A percentile compares a stretch with the other conserved stretches of the same genome.
These are phyloP conservation scores for Menidia menidia DNA, from an alignment of 2,797 vertebrate species.

Conservation along the genomic window DNA sequence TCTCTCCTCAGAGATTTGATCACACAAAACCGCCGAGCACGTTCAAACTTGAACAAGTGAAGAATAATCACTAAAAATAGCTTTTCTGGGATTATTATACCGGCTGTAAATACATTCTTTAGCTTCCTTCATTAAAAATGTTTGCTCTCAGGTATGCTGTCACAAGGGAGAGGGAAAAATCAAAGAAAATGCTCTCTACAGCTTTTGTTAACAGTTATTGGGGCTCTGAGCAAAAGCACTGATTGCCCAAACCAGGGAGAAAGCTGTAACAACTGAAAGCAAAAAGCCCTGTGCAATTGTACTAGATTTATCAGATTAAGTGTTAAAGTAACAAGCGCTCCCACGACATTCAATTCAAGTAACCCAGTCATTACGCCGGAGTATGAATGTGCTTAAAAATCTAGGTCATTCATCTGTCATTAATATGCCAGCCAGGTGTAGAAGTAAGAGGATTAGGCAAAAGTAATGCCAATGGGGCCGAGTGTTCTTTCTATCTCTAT, in stretches of 20 bases:
- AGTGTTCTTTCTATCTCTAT: slow-evolving; percentile 9
- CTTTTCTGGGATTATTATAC: slow-evolving; percentile 6
- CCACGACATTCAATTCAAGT: slow-evolving; percentile 28
- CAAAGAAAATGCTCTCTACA: slow-evolving; percentile 12
- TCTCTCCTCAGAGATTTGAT: not conserved
- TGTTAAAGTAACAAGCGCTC: slow-evolving; percentile 14
- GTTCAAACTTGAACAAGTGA: slow-evolving; percentile 39
- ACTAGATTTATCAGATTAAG: slow-evolving; percentile 17
- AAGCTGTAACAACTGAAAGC: slow-evolving; percentile 15
- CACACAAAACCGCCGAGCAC: not conserved
- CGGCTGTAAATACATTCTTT: slow-evolving; percentile 8
- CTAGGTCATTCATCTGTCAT: slow-evolving; percentile 76
- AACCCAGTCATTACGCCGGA: slow-evolving; percentile 51
- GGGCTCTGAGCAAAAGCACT: slow-evolving; percentile 16
- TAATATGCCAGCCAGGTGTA: slow-evolving; percentile 79
- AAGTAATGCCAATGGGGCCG: slow-evolving; percentile 52
- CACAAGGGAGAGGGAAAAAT: slow-evolving; percentile 2
- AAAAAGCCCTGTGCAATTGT: not conserved
- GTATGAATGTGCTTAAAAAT: slow-evolving; percentile 59
- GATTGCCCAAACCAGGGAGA: slow-evolving; percentile 5
- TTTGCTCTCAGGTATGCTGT: slow-evolving; percentile 23
- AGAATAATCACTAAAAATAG: not conserved
- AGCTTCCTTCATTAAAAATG: slow-evolving; percentile 1
- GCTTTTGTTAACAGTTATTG: slow-evolving; percentile 17
- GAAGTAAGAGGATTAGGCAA: slow-evolving; percentile 74